Evolutionary conservation across 2,888 invertebrate species (phyloP).

Genomic region (Siphonodentalium dalli): DNA sequence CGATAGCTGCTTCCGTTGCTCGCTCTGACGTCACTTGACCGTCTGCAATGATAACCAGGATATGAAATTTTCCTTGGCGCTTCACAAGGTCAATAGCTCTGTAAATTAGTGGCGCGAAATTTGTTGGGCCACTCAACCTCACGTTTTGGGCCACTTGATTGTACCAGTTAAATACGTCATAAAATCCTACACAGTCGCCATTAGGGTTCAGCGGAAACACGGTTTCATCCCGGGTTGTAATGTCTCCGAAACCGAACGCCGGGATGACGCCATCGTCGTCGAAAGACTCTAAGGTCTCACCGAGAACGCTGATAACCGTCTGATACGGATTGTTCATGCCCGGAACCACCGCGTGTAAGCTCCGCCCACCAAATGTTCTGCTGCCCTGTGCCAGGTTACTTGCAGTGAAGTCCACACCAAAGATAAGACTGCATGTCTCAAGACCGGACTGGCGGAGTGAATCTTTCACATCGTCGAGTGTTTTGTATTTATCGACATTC

Average conservation of each 20-base stretch:
- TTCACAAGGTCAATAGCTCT: slow-evolving; percentile 67
- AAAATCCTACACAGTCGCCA: slow-evolving; percentile 61
- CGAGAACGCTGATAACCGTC: slow-evolving; percentile 65
- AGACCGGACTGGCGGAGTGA: slow-evolving; percentile 66
- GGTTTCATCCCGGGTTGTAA: slow-evolving; percentile 64
- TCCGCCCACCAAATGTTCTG: slow-evolving; percentile 42
- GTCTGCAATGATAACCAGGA: slow-evolving; percentile 68
- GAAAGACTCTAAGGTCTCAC: slow-evolving; percentile 67
- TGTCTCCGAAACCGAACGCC: slow-evolving; percentile 68
- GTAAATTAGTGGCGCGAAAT: slow-evolving; percentile 68
- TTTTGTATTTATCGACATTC: slow-evolving; percentile 51
- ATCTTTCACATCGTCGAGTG: slow-evolving; percentile 62
- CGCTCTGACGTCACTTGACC: slow-evolving; percentile 68
- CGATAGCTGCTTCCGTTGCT: slow-evolving; percentile 67
- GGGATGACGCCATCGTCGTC: slow-evolving; percentile 66
- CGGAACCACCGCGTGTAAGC: slow-evolving; percentile 41
- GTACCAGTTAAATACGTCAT: slow-evolving; percentile 66
- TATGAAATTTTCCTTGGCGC: slow-evolving; percentile 69
- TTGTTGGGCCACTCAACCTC: slow-evolving; percentile 68
- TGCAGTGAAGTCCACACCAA: slow-evolving; percentile 63
- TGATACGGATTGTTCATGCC: slow-evolving; percentile 43
- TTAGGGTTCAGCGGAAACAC: slow-evolving; percentile 64
- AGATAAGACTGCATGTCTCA: slow-evolving; percentile 66
- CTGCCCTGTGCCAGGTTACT: slow-evolving; percentile 51
- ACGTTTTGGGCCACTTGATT: slow-evolving; percentile 65